A percentile compares a stretch with the other conserved stretches of the same genome.
Evolutionary conservation across 2,888 invertebrate species (phyloP).

Genomic region (Tanytarsus gracilentus): DNA sequence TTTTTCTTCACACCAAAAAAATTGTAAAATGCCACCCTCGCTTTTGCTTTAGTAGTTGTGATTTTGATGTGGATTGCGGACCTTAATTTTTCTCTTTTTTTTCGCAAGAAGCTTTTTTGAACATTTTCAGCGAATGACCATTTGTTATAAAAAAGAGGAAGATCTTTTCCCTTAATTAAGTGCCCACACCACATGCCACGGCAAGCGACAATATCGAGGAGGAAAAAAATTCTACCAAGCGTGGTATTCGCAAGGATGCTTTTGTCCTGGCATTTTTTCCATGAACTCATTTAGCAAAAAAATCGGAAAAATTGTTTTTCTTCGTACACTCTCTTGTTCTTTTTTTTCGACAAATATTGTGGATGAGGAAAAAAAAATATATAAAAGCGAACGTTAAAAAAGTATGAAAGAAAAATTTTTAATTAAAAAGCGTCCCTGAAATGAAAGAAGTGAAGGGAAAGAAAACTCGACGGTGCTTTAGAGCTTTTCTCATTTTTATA

Average conservation of each 20-base stretch:
- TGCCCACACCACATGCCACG: not conserved
- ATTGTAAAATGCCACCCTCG: not conserved
- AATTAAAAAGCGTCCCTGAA: conserved; percentile 15
- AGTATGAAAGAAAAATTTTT: conserved; percentile 15
- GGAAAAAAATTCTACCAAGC: not conserved
- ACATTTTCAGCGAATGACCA: conserved; percentile 7
- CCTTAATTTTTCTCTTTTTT: not conserved
- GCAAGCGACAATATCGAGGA: not conserved
- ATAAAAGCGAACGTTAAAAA: conserved; percentile 4
- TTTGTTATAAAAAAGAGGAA: conserved; percentile 15
- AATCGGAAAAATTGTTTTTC: not conserved
- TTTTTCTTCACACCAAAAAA: not conserved
- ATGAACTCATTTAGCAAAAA: conserved; percentile 21
- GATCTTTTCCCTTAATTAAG: conserved; percentile 20
- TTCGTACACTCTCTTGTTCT: conserved; percentile 2
- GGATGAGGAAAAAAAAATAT: conserved; percentile 1
- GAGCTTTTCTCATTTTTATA: not conserved
- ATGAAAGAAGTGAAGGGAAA: not conserved
- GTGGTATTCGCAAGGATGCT: conserved; percentile 3
- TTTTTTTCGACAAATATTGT: conserved; percentile 23
- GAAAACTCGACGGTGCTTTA: no score
- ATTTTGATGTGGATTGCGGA: not conserved
- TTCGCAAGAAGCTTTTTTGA: not conserved
- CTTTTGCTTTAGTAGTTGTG: not conserved
- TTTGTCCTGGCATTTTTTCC: conserved; percentile 11